Base-by-base conservation (phyloP, 2,113 vertebrate species). In the Daubentonia madagascariensis region DNA sequence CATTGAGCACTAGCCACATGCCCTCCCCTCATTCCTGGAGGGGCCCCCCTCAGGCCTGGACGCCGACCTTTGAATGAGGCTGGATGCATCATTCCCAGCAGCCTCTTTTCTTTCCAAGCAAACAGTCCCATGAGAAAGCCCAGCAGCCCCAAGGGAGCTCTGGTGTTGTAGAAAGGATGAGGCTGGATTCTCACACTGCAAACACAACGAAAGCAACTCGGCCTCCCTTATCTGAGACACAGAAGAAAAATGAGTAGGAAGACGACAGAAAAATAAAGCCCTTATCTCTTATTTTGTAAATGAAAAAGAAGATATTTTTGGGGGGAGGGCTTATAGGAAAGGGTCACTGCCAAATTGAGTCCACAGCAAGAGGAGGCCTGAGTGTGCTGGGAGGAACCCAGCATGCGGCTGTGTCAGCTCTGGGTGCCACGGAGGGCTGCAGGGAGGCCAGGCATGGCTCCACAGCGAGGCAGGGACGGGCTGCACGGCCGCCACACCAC, bases 131-230 rank as follows among this genome's bases (percentile, higher is more conserved):
- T 11, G 45, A 67, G 76, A 84, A 94, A 65, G 7, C 40, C 57
- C 48, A 30, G 75, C 4, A 54, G 75, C 45, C 52, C 83, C n/a
- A 84, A 89, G 45, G 91, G 93, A 87, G 68, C 63, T 57, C 32
- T 63, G 50, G 52, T 23, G 72, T 50, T 17, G 20, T 70, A 85
- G 14, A 43, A 95, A 95, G 57, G 54, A 2, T 67, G 61, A 72
- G 68, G 45, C n/a, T 1, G 1, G 79, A 94, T 91, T 97, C 79
- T 97, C 85, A 87, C 4, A 35, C 37, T 95, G 87, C 83, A 98
- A 98, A 97, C 28, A 89, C 94, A 97, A 98, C 98, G 98, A 98
- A 98, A 40, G 35, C 92, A 97, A 81, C 63, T 95, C 72, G 61
- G 96, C 87, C 30, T 97, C 30, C 89, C 90, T 98, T 98, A 98